A percentile compares a stretch with the other conserved stretches of the same genome.
phyloP scores from a whole-genome alignment of 2,888 invertebrate species.

The Frankliniella intonsa region DNA sequence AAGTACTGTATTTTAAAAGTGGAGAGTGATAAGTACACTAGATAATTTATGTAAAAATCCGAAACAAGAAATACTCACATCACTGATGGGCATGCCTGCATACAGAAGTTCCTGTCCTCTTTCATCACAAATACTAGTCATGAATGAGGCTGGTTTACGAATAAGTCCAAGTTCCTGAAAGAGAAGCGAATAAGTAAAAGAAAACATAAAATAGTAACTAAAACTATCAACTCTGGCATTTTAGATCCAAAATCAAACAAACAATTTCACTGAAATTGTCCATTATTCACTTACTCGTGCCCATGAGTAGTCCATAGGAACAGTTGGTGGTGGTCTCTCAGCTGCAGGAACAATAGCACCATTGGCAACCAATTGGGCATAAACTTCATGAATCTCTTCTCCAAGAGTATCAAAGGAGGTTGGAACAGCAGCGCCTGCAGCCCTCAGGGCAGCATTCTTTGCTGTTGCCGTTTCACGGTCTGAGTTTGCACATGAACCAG shows the following conservation, averaged over 20 bases:
- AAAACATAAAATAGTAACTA: neutral
- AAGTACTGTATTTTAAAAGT: neutral
- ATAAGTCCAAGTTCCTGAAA: constrained; percentile 89
- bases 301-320: constrained; percentile 99
- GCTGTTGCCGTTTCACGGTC: constrained; percentile 87
- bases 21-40: constrained; percentile 1
- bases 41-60: neutral
- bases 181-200: constrained; percentile 26
- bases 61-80: constrained; percentile 43
- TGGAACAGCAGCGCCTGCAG: constrained; percentile 86
- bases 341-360: constrained; percentile 82
- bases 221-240: neutral
- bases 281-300: constrained; percentile 60
- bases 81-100: constrained; percentile 81
- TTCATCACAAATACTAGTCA: constrained; percentile 99
- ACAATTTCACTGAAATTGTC: neutral
- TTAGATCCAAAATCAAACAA: neutral
- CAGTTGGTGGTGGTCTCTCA: constrained; percentile 95
- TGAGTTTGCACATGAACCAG: constrained; percentile 95
- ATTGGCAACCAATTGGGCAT: constrained; percentile 67
- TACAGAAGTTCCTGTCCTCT: constrained; percentile 94
- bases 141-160: constrained; percentile 97
- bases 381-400: constrained; percentile 71
- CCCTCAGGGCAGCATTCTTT: constrained; percentile 80
- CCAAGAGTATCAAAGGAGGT: constrained; percentile 87